phyloP scores from a whole-genome alignment of 2,797 vertebrate species.

The Gadopsis marmoratus region DNA sequence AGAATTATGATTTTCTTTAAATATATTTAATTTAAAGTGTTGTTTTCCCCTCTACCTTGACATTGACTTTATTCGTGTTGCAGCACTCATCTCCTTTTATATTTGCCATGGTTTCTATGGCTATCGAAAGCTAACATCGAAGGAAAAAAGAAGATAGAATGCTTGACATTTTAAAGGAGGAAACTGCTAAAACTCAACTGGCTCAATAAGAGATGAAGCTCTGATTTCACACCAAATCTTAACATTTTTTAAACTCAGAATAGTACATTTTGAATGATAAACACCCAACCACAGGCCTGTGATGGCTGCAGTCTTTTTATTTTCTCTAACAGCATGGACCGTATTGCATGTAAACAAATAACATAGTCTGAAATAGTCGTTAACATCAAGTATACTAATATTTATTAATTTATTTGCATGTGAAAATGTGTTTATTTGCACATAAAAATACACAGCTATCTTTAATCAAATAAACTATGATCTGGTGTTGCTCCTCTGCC shows the following conservation, averaged over 20 bases:
- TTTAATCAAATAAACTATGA: neutral
- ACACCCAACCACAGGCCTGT: neutral
- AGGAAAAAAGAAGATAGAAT: slow-evolving; percentile 10
- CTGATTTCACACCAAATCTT: slow-evolving; percentile 14
- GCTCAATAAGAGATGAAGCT: slow-evolving; percentile 19
- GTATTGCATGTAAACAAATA: neutral
- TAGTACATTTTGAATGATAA: neutral
- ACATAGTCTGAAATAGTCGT: neutral
- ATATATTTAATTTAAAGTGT: neutral
- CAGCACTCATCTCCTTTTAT: slow-evolving; percentile 31
- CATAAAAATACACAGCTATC: neutral
- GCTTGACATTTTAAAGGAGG: slow-evolving; percentile 11
- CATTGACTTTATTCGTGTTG: slow-evolving; percentile 24
- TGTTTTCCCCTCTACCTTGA: slow-evolving; percentile 8
- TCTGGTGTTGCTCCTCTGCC: neutral
- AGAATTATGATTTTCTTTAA: slow-evolving; percentile 1
- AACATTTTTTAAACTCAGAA: neutral
- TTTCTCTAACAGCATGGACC: neutral
- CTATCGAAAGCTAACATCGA: slow-evolving; percentile 40
- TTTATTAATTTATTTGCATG: neutral
- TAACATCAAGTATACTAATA: neutral
- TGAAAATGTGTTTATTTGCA: neutral
- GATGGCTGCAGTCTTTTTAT: neutral
- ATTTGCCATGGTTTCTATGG: slow-evolving; percentile 44
- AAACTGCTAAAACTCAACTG: slow-evolving; percentile 15